Base-by-base conservation (phyloP, 2,113 vertebrate species). In the Neolamprologus fasciatus region DNA sequence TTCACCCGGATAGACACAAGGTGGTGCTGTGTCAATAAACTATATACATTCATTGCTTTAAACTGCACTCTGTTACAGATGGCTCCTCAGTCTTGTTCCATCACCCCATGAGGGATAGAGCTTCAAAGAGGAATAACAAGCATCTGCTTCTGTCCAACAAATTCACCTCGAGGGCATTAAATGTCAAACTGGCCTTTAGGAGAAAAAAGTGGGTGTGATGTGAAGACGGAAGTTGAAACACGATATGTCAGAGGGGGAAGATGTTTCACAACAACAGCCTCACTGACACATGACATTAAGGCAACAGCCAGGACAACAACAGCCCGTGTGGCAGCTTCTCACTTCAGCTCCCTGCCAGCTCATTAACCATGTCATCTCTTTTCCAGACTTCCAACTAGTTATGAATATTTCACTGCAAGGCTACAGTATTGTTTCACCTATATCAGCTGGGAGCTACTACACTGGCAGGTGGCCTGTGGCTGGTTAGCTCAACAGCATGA, bases 321-420 rank as follows among this genome's bases (percentile, higher is more conserved):
- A 61, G 28, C 76, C 86, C 87, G 58, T 80, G 82, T 82, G 88
- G 86, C 1, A 26, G 78, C 85, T 89, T 85, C 89, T 82, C 87
- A 73, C 84, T 88, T 58, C 85, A 91, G 82, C 89, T 84, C 88
- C 63, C 82, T 9, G 82, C 90, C 91, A 87, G 78, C 89, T 90
- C 50, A 23, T 68, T 90, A 87, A 89, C 83, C 81, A 37, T 80
- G 80, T 90, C 80, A 86, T 79, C 23, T 85, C 51, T 79, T 91
- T 87, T 89, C 50, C 85, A 58, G 23, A 63, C 91, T 79, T 85
- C 76, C 63, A 87, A 84, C 31, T 51, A 23, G 82, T 88, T 87
- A 95, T 95, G 61, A 96, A 96, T 96, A 95, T 96, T 96, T 96
- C 87, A 95, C 82, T 17, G 84, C 23, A n/a, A 8, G 42, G 31